phyloP scores from a whole-genome alignment of 2,888 invertebrate species.

The Thecophora atra region DNA sequence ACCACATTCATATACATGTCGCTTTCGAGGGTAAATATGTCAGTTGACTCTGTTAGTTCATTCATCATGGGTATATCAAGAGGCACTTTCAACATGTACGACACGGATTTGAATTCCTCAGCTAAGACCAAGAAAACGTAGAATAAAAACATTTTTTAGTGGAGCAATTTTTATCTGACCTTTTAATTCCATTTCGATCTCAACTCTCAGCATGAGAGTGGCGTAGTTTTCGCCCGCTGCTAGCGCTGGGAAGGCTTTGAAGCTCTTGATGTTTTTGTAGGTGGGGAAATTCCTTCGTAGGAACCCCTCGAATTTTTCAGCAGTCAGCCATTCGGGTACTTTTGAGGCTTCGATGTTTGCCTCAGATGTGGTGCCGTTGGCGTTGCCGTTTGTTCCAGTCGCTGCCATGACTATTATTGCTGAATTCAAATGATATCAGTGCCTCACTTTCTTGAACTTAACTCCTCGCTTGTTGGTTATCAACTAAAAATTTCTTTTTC shows the following conservation, averaged over 20 bases:
- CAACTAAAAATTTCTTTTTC: constrained; percentile 12
- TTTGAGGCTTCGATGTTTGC: neutral
- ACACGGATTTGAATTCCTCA: constrained; percentile 37
- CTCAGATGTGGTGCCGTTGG: neutral
- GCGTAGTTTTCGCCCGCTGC: constrained; percentile 59
- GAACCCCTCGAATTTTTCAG: constrained; percentile 47
- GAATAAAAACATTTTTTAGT: neutral
- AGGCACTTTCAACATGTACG: constrained; percentile 49
- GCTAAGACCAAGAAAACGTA: constrained; percentile 39
- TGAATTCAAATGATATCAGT: neutral
- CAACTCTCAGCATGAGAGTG: constrained; percentile 55
- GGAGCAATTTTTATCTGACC: constrained; percentile 44
- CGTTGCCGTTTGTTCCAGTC: neutral
- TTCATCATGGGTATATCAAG: constrained; percentile 41
- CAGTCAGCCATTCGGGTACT: constrained; percentile 50
- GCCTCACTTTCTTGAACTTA: neutral
- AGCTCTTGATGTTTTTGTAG: constrained; percentile 45
- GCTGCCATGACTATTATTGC: neutral
- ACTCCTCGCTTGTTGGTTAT: neutral
- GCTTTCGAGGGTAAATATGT: constrained; percentile 52
- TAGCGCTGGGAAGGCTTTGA: constrained; percentile 48
- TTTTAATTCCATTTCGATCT: constrained; percentile 51
- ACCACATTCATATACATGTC: constrained; percentile 52
- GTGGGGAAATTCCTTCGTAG: constrained; percentile 44
- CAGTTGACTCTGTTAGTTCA: constrained; percentile 44